phyloP scores from a whole-genome alignment of 2,888 invertebrate species.

The Perizoma flavofasciatum region DNA sequence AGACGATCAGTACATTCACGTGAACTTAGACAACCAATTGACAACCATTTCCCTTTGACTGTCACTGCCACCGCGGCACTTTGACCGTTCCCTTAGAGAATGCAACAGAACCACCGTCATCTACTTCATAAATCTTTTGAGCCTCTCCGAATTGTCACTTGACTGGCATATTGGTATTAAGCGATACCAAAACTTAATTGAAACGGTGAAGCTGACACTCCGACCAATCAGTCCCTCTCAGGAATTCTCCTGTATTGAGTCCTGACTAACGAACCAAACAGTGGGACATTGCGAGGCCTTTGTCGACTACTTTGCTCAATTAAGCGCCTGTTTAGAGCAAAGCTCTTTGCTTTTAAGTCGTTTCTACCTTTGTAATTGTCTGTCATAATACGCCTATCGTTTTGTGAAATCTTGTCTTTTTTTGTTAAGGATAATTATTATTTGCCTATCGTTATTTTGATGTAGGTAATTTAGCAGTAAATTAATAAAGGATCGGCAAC shows the following conservation, averaged over 20 bases:
- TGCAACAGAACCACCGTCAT: no score
- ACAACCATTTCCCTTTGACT: no score
- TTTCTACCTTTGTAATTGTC: constrained; percentile 35
- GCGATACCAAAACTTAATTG: constrained; percentile 2
- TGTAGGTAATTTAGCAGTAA: no score
- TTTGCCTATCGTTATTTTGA: no score
- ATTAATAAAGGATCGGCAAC: no score
- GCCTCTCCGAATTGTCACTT: no score
- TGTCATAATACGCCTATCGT: constrained; percentile 20
- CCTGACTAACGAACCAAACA: constrained; percentile 38
- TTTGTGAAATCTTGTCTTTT: constrained; percentile 12
- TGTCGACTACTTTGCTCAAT: constrained; percentile 38
- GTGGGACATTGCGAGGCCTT: constrained; percentile 29
- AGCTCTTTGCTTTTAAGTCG: constrained; percentile 28
- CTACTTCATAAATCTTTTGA: no score
- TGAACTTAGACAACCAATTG: no score
- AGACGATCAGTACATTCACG: no score
- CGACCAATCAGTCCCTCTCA: constrained; percentile 21
- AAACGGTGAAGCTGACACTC: constrained; percentile 5
- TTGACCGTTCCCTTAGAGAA: no score
- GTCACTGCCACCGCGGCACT: no score
- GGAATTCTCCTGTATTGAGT: constrained; percentile 33
- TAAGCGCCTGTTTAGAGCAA: constrained; percentile 33
- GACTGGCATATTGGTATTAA: no score
- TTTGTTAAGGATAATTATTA: neutral